Conservation (phyloP, 1,140 invertebrate species). For the Uloborus diversus region DNA sequence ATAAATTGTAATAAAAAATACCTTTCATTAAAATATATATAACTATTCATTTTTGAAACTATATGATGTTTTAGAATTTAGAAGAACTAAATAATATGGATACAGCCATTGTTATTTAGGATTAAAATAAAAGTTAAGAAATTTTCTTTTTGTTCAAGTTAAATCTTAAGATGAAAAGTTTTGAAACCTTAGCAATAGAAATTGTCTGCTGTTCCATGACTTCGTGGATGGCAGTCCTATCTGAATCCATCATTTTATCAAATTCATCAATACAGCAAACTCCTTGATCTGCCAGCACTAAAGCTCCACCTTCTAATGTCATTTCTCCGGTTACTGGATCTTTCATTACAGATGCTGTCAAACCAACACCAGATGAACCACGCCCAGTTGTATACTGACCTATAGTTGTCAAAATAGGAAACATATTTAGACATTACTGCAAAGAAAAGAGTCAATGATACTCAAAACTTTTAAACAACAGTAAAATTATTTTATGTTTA, state of each 20-base stretch:
- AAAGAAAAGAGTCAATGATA: background rate
- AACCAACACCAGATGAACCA: constrained; percentile 96
- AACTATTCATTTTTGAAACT: no score
- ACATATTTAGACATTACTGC: background rate
- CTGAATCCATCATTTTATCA: constrained; percentile 98
- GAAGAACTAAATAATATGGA: no score
- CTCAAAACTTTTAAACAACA: background rate
- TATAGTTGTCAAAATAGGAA: constrained; percentile 48
- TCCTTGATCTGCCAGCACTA: constrained; percentile 95
- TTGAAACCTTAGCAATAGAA: constrained; percentile 97
- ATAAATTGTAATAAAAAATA: no score
- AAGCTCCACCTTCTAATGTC: constrained; percentile 96
- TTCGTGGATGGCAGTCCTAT: constrained; percentile 98
- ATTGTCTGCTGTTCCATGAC: constrained; percentile 99
- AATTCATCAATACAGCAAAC: constrained; percentile 99
- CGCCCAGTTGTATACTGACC: constrained; percentile 96
- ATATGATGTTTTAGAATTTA: no score
- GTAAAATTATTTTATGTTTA: no score
- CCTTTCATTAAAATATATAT: no score
- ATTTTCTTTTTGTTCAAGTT: no score
- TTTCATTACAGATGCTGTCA: constrained; percentile 98
- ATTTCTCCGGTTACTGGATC: constrained; percentile 97
- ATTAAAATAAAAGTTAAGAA: no score
- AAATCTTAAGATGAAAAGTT: no score
- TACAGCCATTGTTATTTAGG: no score